Evolutionary conservation across 2,888 invertebrate genomes (phyloP), one percentile per base, ranked within the genome.

Genomic region (Cerceris rybyensis): DNA sequence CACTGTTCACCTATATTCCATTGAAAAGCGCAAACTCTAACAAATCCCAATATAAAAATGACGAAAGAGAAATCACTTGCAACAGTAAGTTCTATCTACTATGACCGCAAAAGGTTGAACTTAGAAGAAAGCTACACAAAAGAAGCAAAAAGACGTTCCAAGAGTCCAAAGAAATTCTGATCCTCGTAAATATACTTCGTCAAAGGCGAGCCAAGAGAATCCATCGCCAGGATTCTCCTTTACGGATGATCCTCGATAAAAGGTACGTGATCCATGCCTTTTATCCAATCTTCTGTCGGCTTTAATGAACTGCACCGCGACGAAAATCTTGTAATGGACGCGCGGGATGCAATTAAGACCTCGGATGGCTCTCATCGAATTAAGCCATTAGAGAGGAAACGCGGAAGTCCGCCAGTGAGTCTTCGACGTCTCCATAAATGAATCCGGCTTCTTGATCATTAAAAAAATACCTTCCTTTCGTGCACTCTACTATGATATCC

Each of bases 321-420:
- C 14, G 11, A 16, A 54, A 52, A 42, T 52, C 41, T 41, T 39
- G 52, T 64, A 64, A 54, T 64, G n/a, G 64, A 41, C 5, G 54
- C 64, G 50, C 39, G 14, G 41, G 14, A 7, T 43, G 54, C 64
- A 52, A 54, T 64, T 64, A 64, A 64, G 64, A 64, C 41, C 54
- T 64, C 52, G 42, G 41, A 64, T 54, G 52, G 41, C 39, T 50
- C 52, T 41, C 63, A 39, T n/a, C 52, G 63, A 64, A 52, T 64
- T 64, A 64, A 52, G 46, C 64, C 64, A 64, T 64, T 64, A 64
- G 39, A 14, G 58, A 41, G 41, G 7, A 58, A 4, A 5, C 39
- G 42, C n/a, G 41, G 16, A 52, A n/a, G n/a, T 54, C 49, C 46
- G 8, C 11, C 13, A 13, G 46, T 16, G 17, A 50, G 28, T 39